Evolutionary conservation across 2,888 invertebrate genomes (phyloP), one percentile per base, ranked within the genome.

Genomic region (Plagodis pulveraria): DNA sequence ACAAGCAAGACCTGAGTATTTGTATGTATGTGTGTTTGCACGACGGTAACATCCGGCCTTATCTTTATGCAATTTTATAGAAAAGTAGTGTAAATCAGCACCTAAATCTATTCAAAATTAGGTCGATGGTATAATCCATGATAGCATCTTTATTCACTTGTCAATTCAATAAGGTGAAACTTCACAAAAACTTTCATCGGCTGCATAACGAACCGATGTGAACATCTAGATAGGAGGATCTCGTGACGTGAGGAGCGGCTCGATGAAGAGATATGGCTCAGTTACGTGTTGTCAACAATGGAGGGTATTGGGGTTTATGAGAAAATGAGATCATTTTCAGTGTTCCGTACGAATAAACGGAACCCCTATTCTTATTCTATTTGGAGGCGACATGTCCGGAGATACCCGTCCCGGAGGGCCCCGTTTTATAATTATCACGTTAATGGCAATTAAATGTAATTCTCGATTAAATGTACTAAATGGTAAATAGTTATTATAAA

Each of bases 121-220:
- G 40, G 8, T 40, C 40, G 8, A 10, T 40, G 10, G 5, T 10
- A 5, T 40, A 40, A 40, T 10, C 10, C 12, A 5, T 5, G 54
- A 48, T 54, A 54, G 2, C 34, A 54, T 54, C 47, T 40, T 41
- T 35, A 48, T 54, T 53, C 53, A 46, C 10, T 48, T 42, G 54
- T 54, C 54, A 48, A 48, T 41, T 55, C 32, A 22, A 6, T 22
- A 33, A 6, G 9, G 6, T 43, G 44, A 12, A 0, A 34, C 11
- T 50, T 50, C 7, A 40, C 43, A 40, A 44, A 49, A 43, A 56
- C 44, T 50, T 56, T 50, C 38, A 43, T 32, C 49, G 42, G 6
- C 34, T 49, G 8, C n/a, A 46, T 46, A 38, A 50, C 50, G 38
- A 32, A 33, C 6, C 22, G 50, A 7, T 42, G 40, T 7, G 8